These are phyloP conservation scores for Dynastes maya DNA, from an alignment of 2,888 invertebrate genomes.

Conservation along the genomic window DNA sequence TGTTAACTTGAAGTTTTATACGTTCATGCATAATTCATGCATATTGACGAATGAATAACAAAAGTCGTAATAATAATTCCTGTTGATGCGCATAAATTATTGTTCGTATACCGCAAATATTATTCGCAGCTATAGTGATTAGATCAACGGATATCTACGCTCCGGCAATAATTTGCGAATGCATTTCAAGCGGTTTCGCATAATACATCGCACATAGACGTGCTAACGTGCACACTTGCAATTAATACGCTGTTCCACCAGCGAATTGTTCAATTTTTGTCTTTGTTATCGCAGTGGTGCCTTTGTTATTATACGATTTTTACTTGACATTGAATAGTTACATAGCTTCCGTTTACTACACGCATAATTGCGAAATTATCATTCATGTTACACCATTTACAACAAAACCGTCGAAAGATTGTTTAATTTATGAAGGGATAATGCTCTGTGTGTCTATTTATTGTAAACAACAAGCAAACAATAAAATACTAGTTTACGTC, in stretches of 20 bases:
- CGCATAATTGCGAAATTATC: constrained; percentile 13
- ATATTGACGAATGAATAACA: constrained; percentile 8
- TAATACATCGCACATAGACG: constrained; percentile 25
- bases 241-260: constrained; percentile 7
- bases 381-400: constrained; percentile 7
- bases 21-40: constrained; percentile 4
- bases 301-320: constrained; percentile 22
- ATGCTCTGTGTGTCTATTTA: constrained; percentile 4
- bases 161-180: constrained; percentile 32
- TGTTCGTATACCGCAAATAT: constrained; percentile 18
- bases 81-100: constrained; percentile 13
- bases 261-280: constrained; percentile 22
- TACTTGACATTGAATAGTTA: constrained; percentile 17
- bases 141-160: constrained; percentile 35
- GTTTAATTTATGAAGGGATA: constrained; percentile 41
- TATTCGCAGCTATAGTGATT: constrained; percentile 25
- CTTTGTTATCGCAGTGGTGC: background rate
- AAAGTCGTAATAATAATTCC: background rate
- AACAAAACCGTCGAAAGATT: constrained; percentile 32
- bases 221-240: background rate
- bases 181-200: constrained; percentile 32
- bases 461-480: constrained; percentile 18
- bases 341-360: constrained; percentile 11
- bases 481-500: background rate
- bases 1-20: background rate